Conservation (phyloP, 2,888 invertebrate genomes). For the Liposcelis brunnea region DNA sequence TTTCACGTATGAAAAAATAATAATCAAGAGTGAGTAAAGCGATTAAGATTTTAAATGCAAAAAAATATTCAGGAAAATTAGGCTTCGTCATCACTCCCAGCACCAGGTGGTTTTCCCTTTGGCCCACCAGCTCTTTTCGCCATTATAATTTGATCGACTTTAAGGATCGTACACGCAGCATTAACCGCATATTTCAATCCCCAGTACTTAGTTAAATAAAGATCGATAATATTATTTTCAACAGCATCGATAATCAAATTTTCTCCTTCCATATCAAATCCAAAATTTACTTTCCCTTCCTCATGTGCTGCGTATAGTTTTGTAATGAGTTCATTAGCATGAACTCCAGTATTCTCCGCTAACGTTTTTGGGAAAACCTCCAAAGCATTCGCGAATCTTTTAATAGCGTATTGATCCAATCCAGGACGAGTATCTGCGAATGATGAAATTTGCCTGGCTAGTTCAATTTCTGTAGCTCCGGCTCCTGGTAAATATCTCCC, state of each 20-base stretch:
- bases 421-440: constrained; percentile 88
- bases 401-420: constrained; percentile 89
- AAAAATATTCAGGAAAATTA: too few relatives aligned
- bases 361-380: constrained; percentile 79
- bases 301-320: constrained; percentile 89
- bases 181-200: constrained; percentile 88
- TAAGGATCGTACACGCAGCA: constrained; percentile 80
- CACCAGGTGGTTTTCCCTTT: constrained; percentile 48
- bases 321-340: constrained; percentile 70
- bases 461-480: constrained; percentile 86
- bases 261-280: constrained; percentile 74
- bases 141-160: constrained; percentile 97
- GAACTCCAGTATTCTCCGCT: constrained; percentile 87
- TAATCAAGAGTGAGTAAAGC: too few relatives aligned
- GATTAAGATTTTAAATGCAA: too few relatives aligned
- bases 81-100: constrained; percentile 49
- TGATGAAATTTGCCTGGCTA: constrained; percentile 68
- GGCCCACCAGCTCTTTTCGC: constrained; percentile 94
- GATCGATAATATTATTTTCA: constrained; percentile 63
- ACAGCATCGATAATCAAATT: constrained; percentile 55
- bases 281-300: constrained; percentile 61
- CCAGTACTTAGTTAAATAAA: constrained; percentile 78
- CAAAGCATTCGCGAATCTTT: constrained; percentile 78
- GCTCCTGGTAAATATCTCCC: constrained; percentile 70
- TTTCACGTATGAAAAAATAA: too few relatives aligned